Percentiles rank a stretch among this genome's conserved stretches.
These are phyloP conservation scores for Tyrophagus putrescentiae DNA, from an alignment of 1,140 invertebrate genomes.

Conservation along the genomic window DNA sequence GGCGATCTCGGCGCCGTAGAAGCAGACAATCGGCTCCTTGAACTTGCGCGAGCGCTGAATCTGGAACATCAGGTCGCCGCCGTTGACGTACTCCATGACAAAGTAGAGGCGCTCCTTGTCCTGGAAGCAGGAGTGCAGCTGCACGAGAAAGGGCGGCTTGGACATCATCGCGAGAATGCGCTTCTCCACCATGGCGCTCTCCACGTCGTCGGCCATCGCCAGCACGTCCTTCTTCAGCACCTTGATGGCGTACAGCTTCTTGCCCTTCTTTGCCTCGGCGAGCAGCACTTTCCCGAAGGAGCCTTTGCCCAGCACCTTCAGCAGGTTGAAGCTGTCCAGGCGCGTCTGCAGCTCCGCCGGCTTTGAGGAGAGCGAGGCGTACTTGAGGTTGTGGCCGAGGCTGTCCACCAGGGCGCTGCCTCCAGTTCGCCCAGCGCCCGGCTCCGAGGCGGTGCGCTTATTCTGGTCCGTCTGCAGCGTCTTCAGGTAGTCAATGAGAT, in stretches of 20 bases:
- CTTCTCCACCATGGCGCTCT: conserved; percentile 99
- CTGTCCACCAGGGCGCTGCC: not conserved
- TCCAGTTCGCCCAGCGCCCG: not conserved
- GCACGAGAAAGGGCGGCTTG: conserved; percentile 93
- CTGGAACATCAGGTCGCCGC: conserved; percentile 98
- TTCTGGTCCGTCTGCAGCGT: not conserved
- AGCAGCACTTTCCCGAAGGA: conserved; percentile 94
- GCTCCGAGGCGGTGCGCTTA: not conserved
- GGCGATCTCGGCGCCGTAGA: conserved; percentile 97
- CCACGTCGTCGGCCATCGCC: conserved; percentile 97
- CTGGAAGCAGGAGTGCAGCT: conserved; percentile 97
- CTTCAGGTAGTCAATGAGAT: conserved; percentile 43
- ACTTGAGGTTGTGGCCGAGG: not conserved
- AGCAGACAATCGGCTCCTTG: conserved; percentile 97
- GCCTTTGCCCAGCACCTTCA: conserved; percentile 91
- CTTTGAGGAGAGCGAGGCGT: not conserved
- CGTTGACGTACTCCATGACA: conserved; percentile 99
- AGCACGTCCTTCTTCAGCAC: conserved; percentile 99
- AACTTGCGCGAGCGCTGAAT: conserved; percentile 99
- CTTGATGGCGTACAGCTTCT: conserved; percentile 97
- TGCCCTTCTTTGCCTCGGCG: conserved; percentile 79
- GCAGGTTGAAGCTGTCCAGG: conserved; percentile 73
- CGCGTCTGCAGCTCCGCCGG: not conserved
- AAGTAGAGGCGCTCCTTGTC: conserved; percentile 99
- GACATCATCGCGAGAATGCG: conserved; percentile 77